Percentiles rank a stretch among this genome's conserved stretches.
Evolutionary conservation across 2,888 invertebrate genomes (phyloP).

Genomic region (Epistrophe grossulariae): DNA sequence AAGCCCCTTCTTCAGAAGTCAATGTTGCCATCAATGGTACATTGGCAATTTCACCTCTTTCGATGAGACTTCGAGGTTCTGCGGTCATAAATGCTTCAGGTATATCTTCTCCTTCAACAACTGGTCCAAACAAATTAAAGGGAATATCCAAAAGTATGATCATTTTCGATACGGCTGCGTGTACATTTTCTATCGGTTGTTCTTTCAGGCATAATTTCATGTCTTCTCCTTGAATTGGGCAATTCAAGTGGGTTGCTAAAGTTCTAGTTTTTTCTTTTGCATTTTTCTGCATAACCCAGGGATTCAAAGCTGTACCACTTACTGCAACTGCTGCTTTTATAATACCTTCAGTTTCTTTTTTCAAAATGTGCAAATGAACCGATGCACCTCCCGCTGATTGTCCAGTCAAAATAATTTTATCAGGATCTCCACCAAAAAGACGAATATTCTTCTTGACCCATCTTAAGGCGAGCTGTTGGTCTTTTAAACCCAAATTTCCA

Average conservation of each 20-base stretch:
- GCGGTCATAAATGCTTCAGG: constrained; percentile 87
- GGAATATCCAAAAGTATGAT: constrained; percentile 85
- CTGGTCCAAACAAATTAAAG: constrained; percentile 89
- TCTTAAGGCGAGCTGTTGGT: constrained; percentile 88
- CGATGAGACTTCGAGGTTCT: constrained; percentile 87
- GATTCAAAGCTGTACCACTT: constrained; percentile 87
- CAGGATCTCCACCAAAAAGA: constrained; percentile 89
- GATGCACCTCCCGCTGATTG: constrained; percentile 90
- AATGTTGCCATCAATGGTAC: constrained; percentile 88
- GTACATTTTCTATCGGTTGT: constrained; percentile 86
- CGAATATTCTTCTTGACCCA: constrained; percentile 89
- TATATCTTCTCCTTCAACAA: constrained; percentile 85
- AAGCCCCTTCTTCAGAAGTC: constrained; percentile 89
- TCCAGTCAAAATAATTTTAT: constrained; percentile 88
- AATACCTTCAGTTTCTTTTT: constrained; percentile 85
- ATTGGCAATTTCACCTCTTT: constrained; percentile 85
- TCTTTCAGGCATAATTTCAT: constrained; percentile 87
- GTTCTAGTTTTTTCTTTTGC: constrained; percentile 84
- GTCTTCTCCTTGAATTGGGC: constrained; percentile 85
- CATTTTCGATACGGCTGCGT: constrained; percentile 82
- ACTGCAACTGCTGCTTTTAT: constrained; percentile 84
- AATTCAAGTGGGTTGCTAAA: constrained; percentile 87
- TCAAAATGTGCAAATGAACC: constrained; percentile 89
- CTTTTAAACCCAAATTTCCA: constrained; percentile 90
- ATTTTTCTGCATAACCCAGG: constrained; percentile 86